Evolutionary conservation across 2,888 invertebrate species (phyloP).

Genomic region (Spodoptera picta): DNA sequence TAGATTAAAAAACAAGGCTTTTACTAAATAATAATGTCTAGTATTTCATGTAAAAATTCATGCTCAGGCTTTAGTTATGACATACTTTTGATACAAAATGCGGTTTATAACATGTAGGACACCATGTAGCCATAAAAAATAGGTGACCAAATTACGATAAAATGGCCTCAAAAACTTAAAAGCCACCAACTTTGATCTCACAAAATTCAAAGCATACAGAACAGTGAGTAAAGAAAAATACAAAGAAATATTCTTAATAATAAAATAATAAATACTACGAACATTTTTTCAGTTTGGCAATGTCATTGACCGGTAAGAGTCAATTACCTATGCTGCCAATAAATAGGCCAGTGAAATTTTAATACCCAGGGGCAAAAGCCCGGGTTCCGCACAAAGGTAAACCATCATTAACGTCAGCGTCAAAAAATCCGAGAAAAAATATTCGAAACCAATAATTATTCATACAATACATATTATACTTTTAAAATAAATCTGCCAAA

Average conservation of each 20-base stretch:
- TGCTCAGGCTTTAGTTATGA: too few relatives aligned
- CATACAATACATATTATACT: constrained; percentile 23
- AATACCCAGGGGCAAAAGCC: constrained; percentile 46
- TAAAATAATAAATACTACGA: constrained; percentile 10
- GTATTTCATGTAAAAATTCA: too few relatives aligned
- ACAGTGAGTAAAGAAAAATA: neutral
- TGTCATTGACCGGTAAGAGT: constrained; percentile 56
- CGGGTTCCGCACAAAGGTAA: constrained; percentile 5
- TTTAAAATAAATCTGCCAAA: constrained; percentile 13
- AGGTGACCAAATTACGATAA: constrained; percentile 12
- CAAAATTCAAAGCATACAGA: constrained; percentile 11
- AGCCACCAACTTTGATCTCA: constrained; percentile 4
- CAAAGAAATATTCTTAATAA: constrained; percentile 12
- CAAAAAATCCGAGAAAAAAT: constrained; percentile 14
- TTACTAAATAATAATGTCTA: too few relatives aligned
- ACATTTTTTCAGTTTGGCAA: constrained; percentile 12
- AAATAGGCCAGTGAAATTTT: constrained; percentile 55
- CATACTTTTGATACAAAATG: too few relatives aligned
- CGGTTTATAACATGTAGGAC: neutral
- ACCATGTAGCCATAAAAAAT: neutral
- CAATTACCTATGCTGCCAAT: constrained; percentile 53
- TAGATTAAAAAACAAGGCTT: too few relatives aligned
- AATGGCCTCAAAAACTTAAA: constrained; percentile 14
- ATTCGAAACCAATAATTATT: constrained; percentile 7
- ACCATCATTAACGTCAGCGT: constrained; percentile 20